Base-by-base conservation (phyloP, 2,113 vertebrate species). In the Oceanodroma tethys region DNA sequence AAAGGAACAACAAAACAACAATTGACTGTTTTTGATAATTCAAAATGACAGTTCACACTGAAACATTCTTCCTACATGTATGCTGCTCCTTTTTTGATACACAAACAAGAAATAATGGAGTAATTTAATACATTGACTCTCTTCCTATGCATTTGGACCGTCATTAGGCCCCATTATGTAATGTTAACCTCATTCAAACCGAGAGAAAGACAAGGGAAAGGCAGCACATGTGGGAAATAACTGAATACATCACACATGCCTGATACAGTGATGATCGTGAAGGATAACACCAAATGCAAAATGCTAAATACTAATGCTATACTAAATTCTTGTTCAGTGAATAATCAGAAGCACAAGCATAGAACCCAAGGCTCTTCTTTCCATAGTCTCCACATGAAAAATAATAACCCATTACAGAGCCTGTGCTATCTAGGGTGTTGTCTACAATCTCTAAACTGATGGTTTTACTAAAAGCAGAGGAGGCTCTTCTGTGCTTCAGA, bases 41-140 rank as follows among this genome's bases (percentile, higher is more conserved):
- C 80, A 76, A 84, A 93, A 80, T 73, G 62, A 68, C 42, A 74
- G 71, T 19, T 82, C 81, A 83, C 29, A 48, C 29, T 75, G 45
- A 80, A 88, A 81, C 53, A 72, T 79, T 93, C 66, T 96, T 92
- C n/a, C 63, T 81, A 62, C n/a, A 47, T 38, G 71, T 30, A 62
- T 62, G 59, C 50, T 76, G 29, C 38, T 86, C 67, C n/a, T 38
- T 59, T 76, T 93, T 56, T 67, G 87, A 91, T 78, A 81, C 6
- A 90, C 20, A 73, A 82, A 94, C 66, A 91, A 53, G 74, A 91
- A 88, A 94, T 91, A 81, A 86, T 72, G 52, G 48, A 91, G 56
- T 79, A 50, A 84, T 89, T 89, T 85, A 85, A 68, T 47, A 93
- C 19, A 55, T 5, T 79, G 59, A 89, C 43, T 72, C 40, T 89